Evolutionary conservation across 2,113 vertebrate species (phyloP).

Genomic region (Ophthalmotilapia sp.): DNA sequence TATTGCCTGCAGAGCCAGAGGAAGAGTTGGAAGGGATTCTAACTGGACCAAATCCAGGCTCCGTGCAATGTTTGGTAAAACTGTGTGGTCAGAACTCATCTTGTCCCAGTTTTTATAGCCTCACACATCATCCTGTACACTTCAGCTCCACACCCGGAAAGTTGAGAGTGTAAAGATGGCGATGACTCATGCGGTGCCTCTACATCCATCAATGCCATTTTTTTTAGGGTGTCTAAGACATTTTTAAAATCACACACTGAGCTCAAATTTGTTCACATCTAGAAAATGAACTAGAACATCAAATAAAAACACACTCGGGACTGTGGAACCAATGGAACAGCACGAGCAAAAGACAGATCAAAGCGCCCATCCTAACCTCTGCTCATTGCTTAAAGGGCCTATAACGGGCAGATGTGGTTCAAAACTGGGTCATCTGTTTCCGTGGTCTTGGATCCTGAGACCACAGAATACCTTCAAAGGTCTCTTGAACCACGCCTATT

Average conservation of each 20-base stretch:
- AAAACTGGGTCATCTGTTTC: neutral
- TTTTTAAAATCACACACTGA: neutral
- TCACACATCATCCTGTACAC: slow-evolving; percentile 33
- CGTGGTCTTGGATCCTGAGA: neutral
- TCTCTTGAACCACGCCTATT: neutral
- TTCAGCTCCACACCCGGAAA: slow-evolving; percentile 10
- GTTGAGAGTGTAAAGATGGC: neutral
- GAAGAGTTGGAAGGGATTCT: neutral
- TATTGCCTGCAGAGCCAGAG: neutral
- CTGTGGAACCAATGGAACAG: neutral
- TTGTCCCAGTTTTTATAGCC: slow-evolving; percentile 26
- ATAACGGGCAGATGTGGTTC: neutral
- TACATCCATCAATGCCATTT: neutral
- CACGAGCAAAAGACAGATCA: neutral
- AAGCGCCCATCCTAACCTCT: neutral
- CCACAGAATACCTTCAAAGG: neutral
- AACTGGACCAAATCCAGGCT: neutral
- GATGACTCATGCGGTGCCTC: slow-evolving; percentile 23
- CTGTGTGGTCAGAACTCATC: slow-evolving; percentile 29
- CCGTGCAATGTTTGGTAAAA: neutral
- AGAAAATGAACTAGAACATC: neutral
- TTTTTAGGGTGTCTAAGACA: neutral
- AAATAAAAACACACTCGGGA: neutral
- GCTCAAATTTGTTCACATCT: neutral
- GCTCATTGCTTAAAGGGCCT: neutral